Evolutionary conservation across 53 echinoderm and acorn worm species (phyloP).

Genomic region (Astropecten irregularis): DNA sequence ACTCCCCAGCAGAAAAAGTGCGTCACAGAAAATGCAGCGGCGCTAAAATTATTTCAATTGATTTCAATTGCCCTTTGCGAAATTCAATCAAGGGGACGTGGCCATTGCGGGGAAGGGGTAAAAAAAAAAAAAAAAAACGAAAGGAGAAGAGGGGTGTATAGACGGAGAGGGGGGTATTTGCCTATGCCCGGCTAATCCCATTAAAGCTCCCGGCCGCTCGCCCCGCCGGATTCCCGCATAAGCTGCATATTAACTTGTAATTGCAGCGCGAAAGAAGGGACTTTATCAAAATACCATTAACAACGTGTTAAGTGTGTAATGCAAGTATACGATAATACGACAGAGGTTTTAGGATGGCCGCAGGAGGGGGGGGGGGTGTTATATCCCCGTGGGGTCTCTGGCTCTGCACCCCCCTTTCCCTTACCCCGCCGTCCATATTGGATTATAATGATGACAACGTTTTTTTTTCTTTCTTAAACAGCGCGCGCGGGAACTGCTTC

Average conservation of each 20-base stretch:
- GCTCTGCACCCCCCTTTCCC: no score
- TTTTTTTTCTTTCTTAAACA: no score
- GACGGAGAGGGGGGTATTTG: constrained; percentile 22
- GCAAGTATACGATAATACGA: constrained; percentile 40
- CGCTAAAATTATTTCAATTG: constrained; percentile 40
- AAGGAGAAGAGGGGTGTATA: no score
- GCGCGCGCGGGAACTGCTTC: no score
- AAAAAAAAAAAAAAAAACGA: no score
- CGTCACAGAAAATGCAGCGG: neutral
- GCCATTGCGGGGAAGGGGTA: neutral
- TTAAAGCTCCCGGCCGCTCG: neutral
- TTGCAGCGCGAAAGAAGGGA: constrained; percentile 33
- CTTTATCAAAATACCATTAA: constrained; percentile 63
- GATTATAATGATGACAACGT: no score
- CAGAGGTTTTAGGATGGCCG: neutral
- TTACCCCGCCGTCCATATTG: no score
- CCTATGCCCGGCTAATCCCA: constrained; percentile 50
- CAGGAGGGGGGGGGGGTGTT: no score
- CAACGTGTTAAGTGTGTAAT: constrained; percentile 63
- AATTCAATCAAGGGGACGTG: constrained; percentile 46
- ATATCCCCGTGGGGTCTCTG: no score
- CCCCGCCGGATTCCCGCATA: constrained; percentile 26
- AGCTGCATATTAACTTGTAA: constrained; percentile 53
- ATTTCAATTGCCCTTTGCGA: constrained; percentile 51
- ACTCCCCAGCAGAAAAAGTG: no score